phyloP scores from a whole-genome alignment of 2,113 vertebrate genomes.

The Sminthopsis crassicaudata region DNA sequence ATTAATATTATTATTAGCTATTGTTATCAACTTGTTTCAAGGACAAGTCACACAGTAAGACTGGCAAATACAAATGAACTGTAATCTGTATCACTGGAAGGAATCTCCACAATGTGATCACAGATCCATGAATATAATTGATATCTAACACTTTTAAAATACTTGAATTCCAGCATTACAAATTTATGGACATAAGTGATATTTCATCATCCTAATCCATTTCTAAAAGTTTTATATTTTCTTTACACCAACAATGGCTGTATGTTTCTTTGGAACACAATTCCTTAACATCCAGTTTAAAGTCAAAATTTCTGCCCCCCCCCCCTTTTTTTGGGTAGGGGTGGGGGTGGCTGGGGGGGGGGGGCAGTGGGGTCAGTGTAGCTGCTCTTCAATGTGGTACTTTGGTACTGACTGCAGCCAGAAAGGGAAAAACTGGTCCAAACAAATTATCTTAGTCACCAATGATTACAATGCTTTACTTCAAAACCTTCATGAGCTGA shows the following conservation, averaged over 20 bases:
- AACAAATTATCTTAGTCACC: neutral
- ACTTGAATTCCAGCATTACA: neutral
- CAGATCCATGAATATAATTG: neutral
- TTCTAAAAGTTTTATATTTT: neutral
- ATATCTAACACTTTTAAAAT: neutral
- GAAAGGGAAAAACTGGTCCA: neutral
- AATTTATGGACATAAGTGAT: neutral
- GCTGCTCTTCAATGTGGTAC: neutral
- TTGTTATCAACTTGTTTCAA: neutral
- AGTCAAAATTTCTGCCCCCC: neutral
- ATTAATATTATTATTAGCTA: neutral
- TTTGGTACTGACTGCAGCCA: neutral
- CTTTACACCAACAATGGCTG: neutral
- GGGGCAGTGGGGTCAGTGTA: too few species aligned
- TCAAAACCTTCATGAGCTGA: neutral
- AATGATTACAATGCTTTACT: neutral
- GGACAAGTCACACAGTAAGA: neutral
- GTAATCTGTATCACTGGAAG: neutral
- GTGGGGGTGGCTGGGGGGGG: too few species aligned
- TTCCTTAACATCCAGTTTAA: neutral
- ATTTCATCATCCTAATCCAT: neutral
- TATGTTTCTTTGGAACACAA: neutral
- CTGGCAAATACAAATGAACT: neutral
- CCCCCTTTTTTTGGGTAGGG: too few species aligned
- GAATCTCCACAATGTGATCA: neutral